phyloP scores from a whole-genome alignment of 2,113 vertebrate species.

The Trachemys scripta region DNA sequence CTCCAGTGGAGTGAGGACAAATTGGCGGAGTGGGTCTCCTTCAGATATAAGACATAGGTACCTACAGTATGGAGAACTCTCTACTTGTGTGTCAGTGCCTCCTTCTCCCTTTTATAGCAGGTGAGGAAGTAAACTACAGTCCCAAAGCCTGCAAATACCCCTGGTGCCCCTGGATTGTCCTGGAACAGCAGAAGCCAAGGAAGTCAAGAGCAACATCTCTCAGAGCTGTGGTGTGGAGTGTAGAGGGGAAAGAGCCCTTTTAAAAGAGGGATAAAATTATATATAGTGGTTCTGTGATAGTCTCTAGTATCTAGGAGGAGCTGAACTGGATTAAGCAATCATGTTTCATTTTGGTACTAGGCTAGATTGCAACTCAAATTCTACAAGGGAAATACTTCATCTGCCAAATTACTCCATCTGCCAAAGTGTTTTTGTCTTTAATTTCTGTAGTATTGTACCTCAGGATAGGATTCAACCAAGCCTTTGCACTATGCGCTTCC shows the following conservation, averaged over 20 bases:
- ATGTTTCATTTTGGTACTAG: not conserved
- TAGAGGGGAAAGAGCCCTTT: not conserved
- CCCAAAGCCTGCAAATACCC: not conserved
- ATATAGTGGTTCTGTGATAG: not conserved
- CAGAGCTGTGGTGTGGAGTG: not conserved
- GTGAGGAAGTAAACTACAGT: not conserved
- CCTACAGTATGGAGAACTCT: too few species aligned
- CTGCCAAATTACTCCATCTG: not conserved
- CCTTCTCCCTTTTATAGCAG: not conserved
- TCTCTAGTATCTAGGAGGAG: not conserved
- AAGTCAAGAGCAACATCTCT: not conserved
- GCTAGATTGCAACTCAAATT: not conserved
- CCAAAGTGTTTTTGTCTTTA: not conserved
- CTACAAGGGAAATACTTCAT: not conserved
- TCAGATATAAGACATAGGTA: rapidly evolving
- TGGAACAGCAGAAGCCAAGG: not conserved
- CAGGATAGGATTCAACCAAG: not conserved
- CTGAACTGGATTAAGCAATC: not conserved
- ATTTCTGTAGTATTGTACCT: not conserved
- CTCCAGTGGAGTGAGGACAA: not conserved
- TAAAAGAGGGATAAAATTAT: not conserved
- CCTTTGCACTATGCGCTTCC: not conserved
- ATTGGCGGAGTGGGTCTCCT: not conserved
- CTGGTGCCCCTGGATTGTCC: not conserved
- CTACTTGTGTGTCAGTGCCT: not conserved